Percentiles rank a stretch among this genome's conserved stretches.
Conservation (phyloP, 2,113 vertebrate species). For the Dendrocopos noguchii region DNA sequence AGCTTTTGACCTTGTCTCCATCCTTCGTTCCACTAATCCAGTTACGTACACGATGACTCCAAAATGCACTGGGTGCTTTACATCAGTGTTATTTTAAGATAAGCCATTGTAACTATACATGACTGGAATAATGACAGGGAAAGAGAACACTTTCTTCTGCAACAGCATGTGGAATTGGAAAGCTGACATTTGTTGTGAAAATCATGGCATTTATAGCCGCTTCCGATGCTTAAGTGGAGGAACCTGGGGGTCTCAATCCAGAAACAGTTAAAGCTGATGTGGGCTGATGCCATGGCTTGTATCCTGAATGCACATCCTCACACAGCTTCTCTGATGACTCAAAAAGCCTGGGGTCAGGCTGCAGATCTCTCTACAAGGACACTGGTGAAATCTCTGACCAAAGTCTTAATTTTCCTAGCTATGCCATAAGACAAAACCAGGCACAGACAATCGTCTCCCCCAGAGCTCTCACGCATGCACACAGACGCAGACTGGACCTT, state of each 20-base stretch:
- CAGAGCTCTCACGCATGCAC: not conserved
- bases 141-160: not conserved
- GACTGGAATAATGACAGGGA: slow-evolving; percentile 2
- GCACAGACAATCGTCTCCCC: not conserved
- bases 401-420: not conserved
- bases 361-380: not conserved
- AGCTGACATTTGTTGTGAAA: not conserved
- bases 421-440: not conserved
- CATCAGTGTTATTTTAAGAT: slow-evolving; percentile 48
- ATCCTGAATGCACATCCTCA: not conserved
- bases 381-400: not conserved
- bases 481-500: not conserved
- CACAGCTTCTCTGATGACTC: not conserved
- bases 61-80: not conserved
- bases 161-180: not conserved
- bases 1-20: slow-evolving; percentile 41
- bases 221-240: not conserved
- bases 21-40: not conserved
- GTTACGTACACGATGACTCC: not conserved
- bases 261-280: not conserved
- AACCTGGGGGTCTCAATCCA: not conserved
- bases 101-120: not conserved
- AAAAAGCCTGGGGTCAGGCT: not conserved
- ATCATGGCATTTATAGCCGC: not conserved
- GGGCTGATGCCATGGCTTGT: not conserved